Evolutionary conservation across 2,113 vertebrate species (phyloP), one percentile per base, ranked within the genome.

Genomic region (Syrrhaptes paradoxus): DNA sequence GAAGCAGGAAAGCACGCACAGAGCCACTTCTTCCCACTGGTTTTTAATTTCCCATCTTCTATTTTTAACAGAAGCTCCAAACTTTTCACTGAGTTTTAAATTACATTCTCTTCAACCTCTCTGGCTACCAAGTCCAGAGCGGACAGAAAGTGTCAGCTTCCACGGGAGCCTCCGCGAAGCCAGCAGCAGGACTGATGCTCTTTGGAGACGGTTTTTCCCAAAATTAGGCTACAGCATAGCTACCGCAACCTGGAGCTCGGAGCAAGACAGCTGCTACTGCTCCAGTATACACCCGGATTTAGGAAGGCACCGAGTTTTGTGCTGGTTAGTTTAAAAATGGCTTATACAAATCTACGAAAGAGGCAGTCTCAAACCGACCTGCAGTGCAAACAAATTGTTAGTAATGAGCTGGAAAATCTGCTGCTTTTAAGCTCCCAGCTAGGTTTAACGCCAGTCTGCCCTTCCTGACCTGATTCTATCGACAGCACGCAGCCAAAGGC

Each of bases 281-380:
- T 3, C 3, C 28, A 28, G 38, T 3, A 5, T 1, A 31, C 14
- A 11, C 7, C 5, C 5, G 2, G 31, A 20, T 24, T 62, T 2
- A 61, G 25, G 16, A 81, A 48, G 24, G 55, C 10, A 57, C n/a
- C 0, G 1, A 51, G 24, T 16, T 67, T 71, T 49, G 41, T 34
- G 59, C 19, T 51, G 32, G 9, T 41, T 51, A 46, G 45, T n/a
- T 94, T 48, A n/a, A 70, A 91, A 90, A 26, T 48, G 13, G 61
- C 38, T 41, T 14, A 24, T 2, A 45, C 6, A 65, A 43, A 90
- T 17, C 32, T 24, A n/a, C 28, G 17, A 11, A 48, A 62, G 43
- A 38, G 11, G 3, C 32, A 32, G 46, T 24, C 46, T 71, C 70
- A 36, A 57, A 62, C 8, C 17, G 31, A 70, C 4, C 55, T 24